phyloP scores from a whole-genome alignment of 1,140 invertebrate species.

The Heterodera schachtii region DNA sequence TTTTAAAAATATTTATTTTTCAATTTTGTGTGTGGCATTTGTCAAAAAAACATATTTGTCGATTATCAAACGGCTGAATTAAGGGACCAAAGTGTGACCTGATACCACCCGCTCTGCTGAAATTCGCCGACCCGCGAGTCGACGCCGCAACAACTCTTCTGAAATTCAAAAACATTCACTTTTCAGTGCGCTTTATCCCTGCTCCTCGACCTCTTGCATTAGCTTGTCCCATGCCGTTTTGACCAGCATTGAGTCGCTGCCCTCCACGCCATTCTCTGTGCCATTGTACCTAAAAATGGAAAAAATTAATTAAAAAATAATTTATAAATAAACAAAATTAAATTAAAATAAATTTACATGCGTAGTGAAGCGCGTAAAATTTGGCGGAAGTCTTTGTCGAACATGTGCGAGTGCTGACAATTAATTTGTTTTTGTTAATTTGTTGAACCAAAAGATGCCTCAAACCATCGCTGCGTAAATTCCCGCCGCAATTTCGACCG shows the following conservation, averaged over 20 bases:
- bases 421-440: background rate
- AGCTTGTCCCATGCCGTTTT: slow-evolving; percentile 64
- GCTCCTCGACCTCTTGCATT: slow-evolving; percentile 56
- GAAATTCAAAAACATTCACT: slow-evolving; percentile 21
- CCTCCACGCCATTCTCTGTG: slow-evolving; percentile 39
- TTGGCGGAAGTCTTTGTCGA: slow-evolving; percentile 60
- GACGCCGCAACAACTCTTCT: slow-evolving; percentile 64
- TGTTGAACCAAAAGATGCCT: slow-evolving; percentile 51
- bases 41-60: too few relatives aligned
- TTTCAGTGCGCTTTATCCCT: too few relatives aligned
- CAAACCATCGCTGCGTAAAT: slow-evolving; percentile 64
- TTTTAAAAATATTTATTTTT: too few relatives aligned
- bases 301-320: background rate
- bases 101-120: slow-evolving; percentile 60
- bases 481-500: slow-evolving; percentile 62
- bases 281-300: slow-evolving; percentile 58
- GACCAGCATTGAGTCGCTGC: slow-evolving; percentile 48
- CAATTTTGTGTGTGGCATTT: too few relatives aligned
- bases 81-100: too few relatives aligned
- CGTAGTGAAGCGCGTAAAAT: slow-evolving; percentile 40
- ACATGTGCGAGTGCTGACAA: slow-evolving; percentile 40
- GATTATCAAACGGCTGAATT: too few relatives aligned
- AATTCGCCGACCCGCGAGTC: slow-evolving; percentile 63
- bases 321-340: too few relatives aligned
- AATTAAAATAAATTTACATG: background rate